Evolutionary conservation across 2,888 invertebrate genomes (phyloP).

Genomic region (Pachydiplax longipennis): DNA sequence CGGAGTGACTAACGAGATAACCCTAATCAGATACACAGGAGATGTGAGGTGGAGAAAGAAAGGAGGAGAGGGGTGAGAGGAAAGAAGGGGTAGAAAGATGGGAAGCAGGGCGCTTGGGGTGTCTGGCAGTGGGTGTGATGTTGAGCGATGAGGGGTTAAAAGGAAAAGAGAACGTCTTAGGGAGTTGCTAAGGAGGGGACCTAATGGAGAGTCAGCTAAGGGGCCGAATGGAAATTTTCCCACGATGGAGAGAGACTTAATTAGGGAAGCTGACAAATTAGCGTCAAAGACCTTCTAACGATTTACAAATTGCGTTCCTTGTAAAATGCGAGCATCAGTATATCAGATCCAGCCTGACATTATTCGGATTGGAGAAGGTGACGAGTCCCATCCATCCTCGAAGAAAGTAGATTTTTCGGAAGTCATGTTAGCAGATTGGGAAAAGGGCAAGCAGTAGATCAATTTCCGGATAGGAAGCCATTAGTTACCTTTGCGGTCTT

Average conservation of each 20-base stretch:
- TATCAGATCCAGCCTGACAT: neutral
- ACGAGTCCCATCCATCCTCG: neutral
- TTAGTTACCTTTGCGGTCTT: too few species aligned
- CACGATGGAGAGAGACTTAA: slow-evolving; percentile 39
- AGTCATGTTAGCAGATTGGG: neutral
- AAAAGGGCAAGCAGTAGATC: neutral
- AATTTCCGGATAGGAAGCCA: too few species aligned
- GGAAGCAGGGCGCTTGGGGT: neutral
- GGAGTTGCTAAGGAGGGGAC: neutral
- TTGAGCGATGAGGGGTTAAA: slow-evolving; percentile 43
- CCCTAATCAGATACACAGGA: slow-evolving; percentile 33
- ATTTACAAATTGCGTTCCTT: slow-evolving; percentile 41
- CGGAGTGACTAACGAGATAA: slow-evolving; percentile 21
- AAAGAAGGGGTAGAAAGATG: neutral
- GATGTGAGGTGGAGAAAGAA: neutral
- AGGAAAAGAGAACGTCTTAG: neutral
- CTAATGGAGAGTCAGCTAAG: neutral
- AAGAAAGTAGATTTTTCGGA: neutral
- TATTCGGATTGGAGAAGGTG: neutral
- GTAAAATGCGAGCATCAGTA: neutral
- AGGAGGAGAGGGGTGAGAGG: neutral
- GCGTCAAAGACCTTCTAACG: slow-evolving; percentile 16
- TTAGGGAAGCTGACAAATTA: slow-evolving; percentile 39
- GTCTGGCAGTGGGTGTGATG: slow-evolving; percentile 33
- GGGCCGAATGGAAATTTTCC: slow-evolving; percentile 31